phyloP scores from a whole-genome alignment of 2,113 vertebrate genomes.

The Aphyosemion australe region DNA sequence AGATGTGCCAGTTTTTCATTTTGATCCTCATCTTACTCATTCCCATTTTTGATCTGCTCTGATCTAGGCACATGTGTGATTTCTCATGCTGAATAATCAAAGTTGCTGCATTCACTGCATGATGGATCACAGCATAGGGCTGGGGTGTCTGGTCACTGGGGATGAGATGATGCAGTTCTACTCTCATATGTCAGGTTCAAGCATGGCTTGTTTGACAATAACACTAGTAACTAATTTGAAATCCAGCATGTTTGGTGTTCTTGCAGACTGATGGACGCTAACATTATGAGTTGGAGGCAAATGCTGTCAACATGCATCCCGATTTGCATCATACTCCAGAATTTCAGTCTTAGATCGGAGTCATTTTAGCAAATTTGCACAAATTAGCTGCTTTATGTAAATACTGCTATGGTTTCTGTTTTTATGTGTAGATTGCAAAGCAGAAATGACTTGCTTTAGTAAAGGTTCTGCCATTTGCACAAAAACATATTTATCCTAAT shows the following conservation, averaged over 20 bases:
- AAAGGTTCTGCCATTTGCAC: no score
- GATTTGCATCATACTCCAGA: not conserved
- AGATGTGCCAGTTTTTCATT: no score
- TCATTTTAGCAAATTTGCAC: not conserved
- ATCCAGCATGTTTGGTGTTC: conserved; percentile 17
- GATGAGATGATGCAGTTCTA: not conserved
- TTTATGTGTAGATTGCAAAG: no score
- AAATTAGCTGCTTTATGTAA: no score
- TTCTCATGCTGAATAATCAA: conserved; percentile 43
- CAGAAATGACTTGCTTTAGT: no score
- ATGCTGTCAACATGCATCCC: conserved; percentile 4
- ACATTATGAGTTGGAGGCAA: conserved; percentile 8
- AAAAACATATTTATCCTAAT: no score
- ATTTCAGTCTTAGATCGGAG: not conserved
- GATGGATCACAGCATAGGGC: not conserved
- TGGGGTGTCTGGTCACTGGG: not conserved
- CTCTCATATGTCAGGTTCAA: not conserved
- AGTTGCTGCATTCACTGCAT: not conserved
- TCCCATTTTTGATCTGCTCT: conserved; percentile 21
- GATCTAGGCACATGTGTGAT: conserved; percentile 12
- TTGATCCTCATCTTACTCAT: no score
- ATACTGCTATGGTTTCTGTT: no score
- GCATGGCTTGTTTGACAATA: not conserved
- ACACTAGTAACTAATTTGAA: not conserved
- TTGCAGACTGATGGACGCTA: not conserved